A percentile compares a stretch with the other conserved stretches of the same genome.
phyloP scores from a whole-genome alignment of 2,797 vertebrate species.

The Acanthopagrus latus region DNA sequence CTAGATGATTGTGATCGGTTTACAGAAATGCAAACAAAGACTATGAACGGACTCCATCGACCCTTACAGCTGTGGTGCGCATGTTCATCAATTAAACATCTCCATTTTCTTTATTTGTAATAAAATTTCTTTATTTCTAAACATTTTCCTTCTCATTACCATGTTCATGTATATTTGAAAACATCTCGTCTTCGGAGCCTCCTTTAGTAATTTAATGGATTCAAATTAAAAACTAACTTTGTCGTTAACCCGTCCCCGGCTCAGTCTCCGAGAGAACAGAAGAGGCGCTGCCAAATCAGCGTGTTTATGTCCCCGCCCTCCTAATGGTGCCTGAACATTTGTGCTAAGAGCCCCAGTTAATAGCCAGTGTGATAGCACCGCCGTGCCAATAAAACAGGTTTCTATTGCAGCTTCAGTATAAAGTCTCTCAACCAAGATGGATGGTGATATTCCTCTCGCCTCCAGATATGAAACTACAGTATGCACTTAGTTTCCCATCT shows the following conservation, averaged over 20 bases:
- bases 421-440: constrained; percentile 65
- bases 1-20: no score
- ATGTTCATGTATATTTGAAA: constrained; percentile 10
- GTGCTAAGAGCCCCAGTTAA: constrained; percentile 50
- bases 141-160: neutral
- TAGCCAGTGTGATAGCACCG: constrained; percentile 44
- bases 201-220: neutral
- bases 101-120: neutral
- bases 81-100: neutral
- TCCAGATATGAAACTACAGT: constrained; percentile 64
- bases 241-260: constrained; percentile 1
- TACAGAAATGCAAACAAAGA: no score
- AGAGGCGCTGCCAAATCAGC: constrained; percentile 22
- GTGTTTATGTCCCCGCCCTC: constrained; percentile 37
- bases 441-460: constrained; percentile 60
- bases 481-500: constrained; percentile 56
- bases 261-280: constrained; percentile 10
- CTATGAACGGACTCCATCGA: neutral
- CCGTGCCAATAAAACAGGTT: constrained; percentile 57
- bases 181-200: neutral
- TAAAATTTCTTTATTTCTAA: neutral
- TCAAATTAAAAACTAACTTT: constrained; percentile 5
- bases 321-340: constrained; percentile 53
- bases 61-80: neutral
- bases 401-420: constrained; percentile 48